Percentiles rank a stretch among this genome's conserved stretches.
Evolutionary conservation across 2,797 vertebrate genomes (phyloP).

Genomic region (Brachymystax lenok): DNA sequence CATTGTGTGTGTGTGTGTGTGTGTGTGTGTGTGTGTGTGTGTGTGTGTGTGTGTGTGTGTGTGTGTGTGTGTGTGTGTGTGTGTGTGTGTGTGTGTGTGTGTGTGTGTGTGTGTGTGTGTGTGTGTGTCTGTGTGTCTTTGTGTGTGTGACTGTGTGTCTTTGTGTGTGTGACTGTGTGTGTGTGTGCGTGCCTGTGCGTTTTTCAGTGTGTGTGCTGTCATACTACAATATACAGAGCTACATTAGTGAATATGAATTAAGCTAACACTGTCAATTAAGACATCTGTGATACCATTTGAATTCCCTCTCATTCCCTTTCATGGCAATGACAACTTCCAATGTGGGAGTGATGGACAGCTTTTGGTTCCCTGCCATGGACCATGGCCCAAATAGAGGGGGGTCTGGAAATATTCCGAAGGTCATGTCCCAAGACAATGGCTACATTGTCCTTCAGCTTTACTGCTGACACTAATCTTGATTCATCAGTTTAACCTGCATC

Average conservation of each 20-base stretch:
- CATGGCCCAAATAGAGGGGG: constrained; percentile 26
- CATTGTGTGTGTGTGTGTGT: not conserved
- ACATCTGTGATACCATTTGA: constrained; percentile 55
- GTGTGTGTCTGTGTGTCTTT: too few species aligned
- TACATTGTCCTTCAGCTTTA: constrained; percentile 73
- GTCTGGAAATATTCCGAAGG: constrained; percentile 62
- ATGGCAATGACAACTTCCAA: constrained; percentile 57
- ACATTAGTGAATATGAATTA: constrained; percentile 59
- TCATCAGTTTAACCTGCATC: constrained; percentile 72
- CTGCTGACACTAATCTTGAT: constrained; percentile 77
- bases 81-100: constrained; percentile 17
- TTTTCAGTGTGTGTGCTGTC: not conserved
- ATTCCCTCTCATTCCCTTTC: constrained; percentile 35
- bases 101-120: not conserved
- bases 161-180: not conserved
- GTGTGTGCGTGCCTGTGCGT: not conserved
- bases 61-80: not conserved
- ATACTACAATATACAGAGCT: constrained; percentile 43
- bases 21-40: constrained; percentile 7
- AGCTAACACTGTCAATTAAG: too few species aligned
- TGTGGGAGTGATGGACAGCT: constrained; percentile 47
- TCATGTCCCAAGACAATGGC: constrained; percentile 67
- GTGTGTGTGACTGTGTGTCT: too few species aligned
- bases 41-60: not conserved
- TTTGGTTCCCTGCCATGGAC: constrained; percentile 57